A percentile compares a stretch with the other conserved stretches of the same genome.
phyloP scores from a whole-genome alignment of 1,140 invertebrate genomes.

The Drosophila hydei region DNA sequence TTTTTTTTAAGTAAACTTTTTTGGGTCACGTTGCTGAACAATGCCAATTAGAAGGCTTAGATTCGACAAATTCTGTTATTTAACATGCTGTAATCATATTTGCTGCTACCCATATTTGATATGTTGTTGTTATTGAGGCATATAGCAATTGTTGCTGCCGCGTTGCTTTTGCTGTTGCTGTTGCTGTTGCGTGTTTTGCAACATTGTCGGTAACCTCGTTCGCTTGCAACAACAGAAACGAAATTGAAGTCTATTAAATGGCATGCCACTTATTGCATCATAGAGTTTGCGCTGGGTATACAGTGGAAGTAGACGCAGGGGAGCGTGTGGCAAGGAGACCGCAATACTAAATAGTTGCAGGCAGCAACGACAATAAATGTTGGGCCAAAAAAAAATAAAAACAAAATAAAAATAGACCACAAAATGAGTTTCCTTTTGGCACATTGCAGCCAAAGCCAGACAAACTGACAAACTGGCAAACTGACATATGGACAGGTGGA shows the following conservation, averaged over 20 bases:
- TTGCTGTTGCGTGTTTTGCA: constrained; percentile 17
- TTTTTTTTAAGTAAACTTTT: too few relatives aligned
- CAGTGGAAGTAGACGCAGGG: neutral
- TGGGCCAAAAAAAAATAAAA: neutral
- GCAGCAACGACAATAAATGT: constrained; percentile 45
- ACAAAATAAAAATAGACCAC: constrained; percentile 34
- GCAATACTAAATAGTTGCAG: constrained; percentile 37
- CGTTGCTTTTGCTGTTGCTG: constrained; percentile 13
- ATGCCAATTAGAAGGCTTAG: constrained; percentile 27
- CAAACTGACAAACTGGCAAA: neutral
- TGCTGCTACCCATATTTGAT: constrained; percentile 7
- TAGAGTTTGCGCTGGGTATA: constrained; percentile 8
- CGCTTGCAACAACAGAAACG: constrained; percentile 31
- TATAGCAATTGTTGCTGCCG: neutral
- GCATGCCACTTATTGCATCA: constrained; percentile 66
- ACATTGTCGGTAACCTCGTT: constrained; percentile 35
- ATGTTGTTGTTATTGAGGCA: constrained; percentile 1
- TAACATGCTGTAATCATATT: constrained; percentile 11
- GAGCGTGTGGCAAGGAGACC: constrained; percentile 39
- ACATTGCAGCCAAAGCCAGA: constrained; percentile 12
- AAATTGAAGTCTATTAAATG: constrained; percentile 68
- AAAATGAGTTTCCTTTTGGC: constrained; percentile 55
- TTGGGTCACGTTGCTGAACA: constrained; percentile 14
- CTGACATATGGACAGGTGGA: neutral
- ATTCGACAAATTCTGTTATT: constrained; percentile 15